Evolutionary conservation across 2,797 vertebrate species (phyloP).

Genomic region (Bryconaethiops microstoma): DNA sequence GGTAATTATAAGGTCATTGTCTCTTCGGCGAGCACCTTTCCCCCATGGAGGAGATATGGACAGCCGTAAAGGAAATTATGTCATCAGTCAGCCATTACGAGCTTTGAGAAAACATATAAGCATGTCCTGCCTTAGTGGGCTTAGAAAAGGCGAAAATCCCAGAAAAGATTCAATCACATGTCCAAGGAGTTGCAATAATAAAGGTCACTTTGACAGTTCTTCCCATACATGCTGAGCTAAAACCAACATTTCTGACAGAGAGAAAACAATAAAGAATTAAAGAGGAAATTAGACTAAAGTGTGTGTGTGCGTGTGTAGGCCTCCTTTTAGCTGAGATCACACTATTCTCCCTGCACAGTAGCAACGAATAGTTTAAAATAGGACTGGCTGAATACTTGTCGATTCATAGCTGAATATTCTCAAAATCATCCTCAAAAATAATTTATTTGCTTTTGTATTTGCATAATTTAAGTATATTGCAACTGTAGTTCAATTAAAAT

Average conservation of each 20-base stretch:
- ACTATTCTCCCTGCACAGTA: not conserved
- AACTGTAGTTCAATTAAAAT: too few species aligned
- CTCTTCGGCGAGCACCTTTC: slow-evolving; percentile 15
- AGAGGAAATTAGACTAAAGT: not conserved
- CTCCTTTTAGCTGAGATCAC: not conserved
- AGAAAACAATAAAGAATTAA: not conserved
- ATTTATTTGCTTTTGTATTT: too few species aligned
- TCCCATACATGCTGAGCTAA: not conserved
- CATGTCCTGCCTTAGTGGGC: slow-evolving; percentile 27
- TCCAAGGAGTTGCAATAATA: not conserved
- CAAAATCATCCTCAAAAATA: too few species aligned
- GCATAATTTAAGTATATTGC: too few species aligned
- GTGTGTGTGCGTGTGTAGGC: not conserved
- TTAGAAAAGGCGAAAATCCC: not conserved
- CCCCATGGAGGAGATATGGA: slow-evolving; percentile 48
- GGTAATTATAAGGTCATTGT: slow-evolving; percentile 29
- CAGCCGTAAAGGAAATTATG: slow-evolving; percentile 55
- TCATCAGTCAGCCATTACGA: slow-evolving; percentile 38
- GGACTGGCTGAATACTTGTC: too few species aligned
- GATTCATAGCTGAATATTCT: too few species aligned
- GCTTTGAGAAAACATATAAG: slow-evolving; percentile 28
- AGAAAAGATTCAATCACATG: not conserved
- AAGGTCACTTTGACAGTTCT: not conserved
- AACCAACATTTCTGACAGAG: not conserved
- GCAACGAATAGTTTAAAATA: too few species aligned